These are phyloP conservation scores for Pseudomyrmex concolor DNA, from an alignment of 1,140 invertebrate species.

Conservation along the genomic window DNA sequence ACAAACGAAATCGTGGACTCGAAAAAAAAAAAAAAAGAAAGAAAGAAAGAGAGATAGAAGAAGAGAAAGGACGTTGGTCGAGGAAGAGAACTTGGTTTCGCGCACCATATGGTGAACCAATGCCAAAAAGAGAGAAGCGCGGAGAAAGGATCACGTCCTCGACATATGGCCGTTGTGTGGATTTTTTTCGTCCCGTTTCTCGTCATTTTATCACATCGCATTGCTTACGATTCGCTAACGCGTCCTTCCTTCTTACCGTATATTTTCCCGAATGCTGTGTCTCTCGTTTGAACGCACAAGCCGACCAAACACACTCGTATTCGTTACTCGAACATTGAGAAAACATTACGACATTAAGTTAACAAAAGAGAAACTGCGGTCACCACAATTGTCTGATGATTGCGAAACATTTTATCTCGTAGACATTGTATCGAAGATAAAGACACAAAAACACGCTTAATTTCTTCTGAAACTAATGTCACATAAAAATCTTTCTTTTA, in stretches of 20 bases:
- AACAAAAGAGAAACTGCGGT: too few species aligned
- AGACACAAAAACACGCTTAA: too few species aligned
- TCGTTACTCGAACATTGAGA: not conserved
- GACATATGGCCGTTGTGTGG: constrained; percentile 72
- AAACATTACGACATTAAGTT: not conserved
- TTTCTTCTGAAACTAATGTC: not conserved
- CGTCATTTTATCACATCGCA: constrained; percentile 8
- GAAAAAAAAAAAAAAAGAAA: constrained; percentile 27
- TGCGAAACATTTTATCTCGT: not conserved
- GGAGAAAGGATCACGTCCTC: constrained; percentile 64
- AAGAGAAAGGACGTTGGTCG: constrained; percentile 33
- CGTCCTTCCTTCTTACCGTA: not conserved
- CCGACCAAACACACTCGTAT: not conserved
- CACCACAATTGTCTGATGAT: too few species aligned
- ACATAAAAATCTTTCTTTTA: too few species aligned
- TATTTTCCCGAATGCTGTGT: not conserved
- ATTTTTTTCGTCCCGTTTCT: constrained; percentile 25
- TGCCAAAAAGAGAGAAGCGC: constrained; percentile 66
- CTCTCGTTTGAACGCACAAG: too few species aligned
- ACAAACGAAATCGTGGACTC: constrained; percentile 70
- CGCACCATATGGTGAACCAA: constrained; percentile 78
- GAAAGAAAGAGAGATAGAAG: not conserved
- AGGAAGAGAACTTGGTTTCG: constrained; percentile 73
- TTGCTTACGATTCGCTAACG: constrained; percentile 1
- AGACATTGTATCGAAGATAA: too few species aligned